Evolutionary conservation across 2,797 vertebrate genomes (phyloP).

Genomic region (Propithecus deckenii): DNA sequence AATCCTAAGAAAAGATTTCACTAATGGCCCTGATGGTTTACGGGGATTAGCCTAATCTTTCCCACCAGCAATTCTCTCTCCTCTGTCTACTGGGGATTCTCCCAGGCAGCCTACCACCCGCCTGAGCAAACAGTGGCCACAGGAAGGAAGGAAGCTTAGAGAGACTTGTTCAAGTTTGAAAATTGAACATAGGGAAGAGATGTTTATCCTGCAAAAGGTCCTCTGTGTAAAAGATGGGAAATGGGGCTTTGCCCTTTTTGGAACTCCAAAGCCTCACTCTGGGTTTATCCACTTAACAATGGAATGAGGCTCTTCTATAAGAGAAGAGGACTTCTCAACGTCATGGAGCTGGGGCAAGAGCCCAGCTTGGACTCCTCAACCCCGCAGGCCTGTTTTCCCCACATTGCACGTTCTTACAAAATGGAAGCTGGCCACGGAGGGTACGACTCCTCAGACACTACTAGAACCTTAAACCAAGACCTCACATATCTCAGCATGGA

Average conservation of each 20-base stretch:
- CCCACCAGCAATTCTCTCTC: not conserved
- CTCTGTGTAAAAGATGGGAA: not conserved
- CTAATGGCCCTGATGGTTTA: not conserved
- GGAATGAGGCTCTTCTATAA: not conserved
- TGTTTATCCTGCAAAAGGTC: not conserved
- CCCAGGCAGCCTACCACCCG: not conserved
- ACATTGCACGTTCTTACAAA: rapidly evolving
- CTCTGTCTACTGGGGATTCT: not conserved
- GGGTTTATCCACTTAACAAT: not conserved
- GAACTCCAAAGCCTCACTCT: not conserved
- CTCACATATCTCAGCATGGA: not conserved
- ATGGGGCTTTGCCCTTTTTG: not conserved
- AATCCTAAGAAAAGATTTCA: not conserved
- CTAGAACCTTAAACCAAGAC: not conserved
- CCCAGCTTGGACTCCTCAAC: not conserved
- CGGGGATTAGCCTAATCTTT: not conserved
- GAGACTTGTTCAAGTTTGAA: not conserved
- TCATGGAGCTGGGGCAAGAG: not conserved
- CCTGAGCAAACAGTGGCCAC: not conserved
- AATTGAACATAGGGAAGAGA: not conserved
- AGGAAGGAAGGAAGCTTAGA: not conserved
- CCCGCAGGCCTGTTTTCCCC: not conserved
- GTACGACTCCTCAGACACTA: not conserved
- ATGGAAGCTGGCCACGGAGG: not conserved
- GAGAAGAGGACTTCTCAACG: not conserved